A percentile compares a stretch with the other conserved stretches of the same genome.
Conservation (phyloP, 64 coral and sea anemone genomes). For the Pachyseris speciosa region DNA sequence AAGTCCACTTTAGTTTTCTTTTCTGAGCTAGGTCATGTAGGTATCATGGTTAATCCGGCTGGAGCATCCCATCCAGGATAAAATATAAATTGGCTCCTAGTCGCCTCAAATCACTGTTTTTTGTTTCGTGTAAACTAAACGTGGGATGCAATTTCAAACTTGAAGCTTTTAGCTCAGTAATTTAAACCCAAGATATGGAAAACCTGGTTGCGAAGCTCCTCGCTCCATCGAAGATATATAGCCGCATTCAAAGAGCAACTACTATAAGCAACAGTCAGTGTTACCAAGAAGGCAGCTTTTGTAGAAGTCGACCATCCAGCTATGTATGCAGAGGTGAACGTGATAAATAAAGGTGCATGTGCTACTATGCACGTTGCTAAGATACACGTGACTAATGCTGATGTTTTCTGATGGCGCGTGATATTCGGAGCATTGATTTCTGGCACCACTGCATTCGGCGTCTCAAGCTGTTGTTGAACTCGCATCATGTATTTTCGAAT, state of each 20-base stretch:
- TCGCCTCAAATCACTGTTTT: no score
- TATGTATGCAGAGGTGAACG: background rate
- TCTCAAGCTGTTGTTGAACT: constrained; percentile 5
- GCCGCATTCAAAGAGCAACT: background rate
- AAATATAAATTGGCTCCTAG: no score
- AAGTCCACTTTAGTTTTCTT: no score
- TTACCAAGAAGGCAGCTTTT: background rate
- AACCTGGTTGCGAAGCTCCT: background rate
- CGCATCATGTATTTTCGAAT: background rate
- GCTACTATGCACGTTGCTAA: background rate
- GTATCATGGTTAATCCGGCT: no score
- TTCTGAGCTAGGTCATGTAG: no score
- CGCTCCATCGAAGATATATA: background rate
- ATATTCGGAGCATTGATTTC: background rate
- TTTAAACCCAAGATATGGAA: background rate
- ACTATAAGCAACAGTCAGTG: background rate
- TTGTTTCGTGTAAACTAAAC: no score
- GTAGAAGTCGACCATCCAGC: background rate
- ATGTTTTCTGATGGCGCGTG: background rate
- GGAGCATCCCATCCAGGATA: no score
- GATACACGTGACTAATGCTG: background rate
- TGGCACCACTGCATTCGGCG: background rate
- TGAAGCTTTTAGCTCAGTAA: no score
- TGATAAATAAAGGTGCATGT: background rate
- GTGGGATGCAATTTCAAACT: no score